These are phyloP conservation scores for Drosophila baimaii DNA, from an alignment of 1,140 invertebrate genomes.

Conservation along the genomic window DNA sequence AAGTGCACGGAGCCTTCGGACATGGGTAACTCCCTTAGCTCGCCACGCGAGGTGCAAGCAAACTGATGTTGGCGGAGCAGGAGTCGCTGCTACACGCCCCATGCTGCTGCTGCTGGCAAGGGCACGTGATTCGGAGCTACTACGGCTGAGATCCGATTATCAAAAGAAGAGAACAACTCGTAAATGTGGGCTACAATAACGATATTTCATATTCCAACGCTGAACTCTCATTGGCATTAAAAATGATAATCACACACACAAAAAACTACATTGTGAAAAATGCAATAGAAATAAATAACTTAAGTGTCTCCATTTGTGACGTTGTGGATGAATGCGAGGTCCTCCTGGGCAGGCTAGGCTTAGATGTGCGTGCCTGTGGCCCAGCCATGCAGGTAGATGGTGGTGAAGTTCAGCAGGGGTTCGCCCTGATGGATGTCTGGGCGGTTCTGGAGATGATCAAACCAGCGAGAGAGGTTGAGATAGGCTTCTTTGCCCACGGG, in stretches of 20 bases:
- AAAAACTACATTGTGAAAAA: slow-evolving; percentile 59
- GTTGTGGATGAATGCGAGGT: slow-evolving; percentile 22
- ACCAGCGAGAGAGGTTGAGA: slow-evolving; percentile 88
- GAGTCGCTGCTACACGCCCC: slow-evolving; percentile 66
- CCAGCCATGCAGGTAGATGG: slow-evolving; percentile 85
- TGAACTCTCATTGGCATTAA: slow-evolving; percentile 72
- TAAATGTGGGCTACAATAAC: slow-evolving; percentile 55
- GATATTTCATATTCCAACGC: slow-evolving; percentile 67
- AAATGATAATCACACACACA: slow-evolving; percentile 54
- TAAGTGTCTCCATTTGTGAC: slow-evolving; percentile 58
- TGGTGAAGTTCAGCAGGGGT: slow-evolving; percentile 86
- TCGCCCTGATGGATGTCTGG: slow-evolving; percentile 86
- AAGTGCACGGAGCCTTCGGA: slow-evolving; percentile 90
- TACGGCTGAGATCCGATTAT: slow-evolving; percentile 55
- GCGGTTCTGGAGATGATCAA: slow-evolving; percentile 88
- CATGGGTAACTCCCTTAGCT: slow-evolving; percentile 79
- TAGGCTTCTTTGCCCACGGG: slow-evolving; percentile 87
- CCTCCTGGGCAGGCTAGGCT: background rate
- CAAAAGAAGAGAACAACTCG: slow-evolving; percentile 49
- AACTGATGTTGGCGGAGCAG: slow-evolving; percentile 83
- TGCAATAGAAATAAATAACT: slow-evolving; percentile 78
- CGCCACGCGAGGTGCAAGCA: slow-evolving; percentile 81
- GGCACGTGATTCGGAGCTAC: slow-evolving; percentile 49
- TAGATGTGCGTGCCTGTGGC: slow-evolving; percentile 84
- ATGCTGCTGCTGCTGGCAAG: slow-evolving; percentile 18